Evolutionary conservation across 2,113 vertebrate genomes (phyloP), one percentile per base, ranked within the genome.

Genomic region (Pholis gunnellus): DNA sequence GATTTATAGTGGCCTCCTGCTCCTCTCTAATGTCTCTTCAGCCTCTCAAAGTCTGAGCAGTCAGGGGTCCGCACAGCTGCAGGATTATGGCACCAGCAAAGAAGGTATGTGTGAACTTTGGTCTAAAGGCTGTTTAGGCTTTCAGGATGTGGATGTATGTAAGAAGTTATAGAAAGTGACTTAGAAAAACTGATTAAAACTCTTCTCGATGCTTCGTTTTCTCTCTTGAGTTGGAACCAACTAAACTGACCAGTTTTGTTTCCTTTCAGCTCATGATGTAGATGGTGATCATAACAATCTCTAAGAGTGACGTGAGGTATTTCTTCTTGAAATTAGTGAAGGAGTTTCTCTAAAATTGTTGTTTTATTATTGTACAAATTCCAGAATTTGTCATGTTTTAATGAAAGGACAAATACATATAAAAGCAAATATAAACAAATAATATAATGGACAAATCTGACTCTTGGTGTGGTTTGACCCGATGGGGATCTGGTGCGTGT

Each of bases 31-130:
- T 79, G 85, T 86, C 70, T 56, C 85, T 90, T 90, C 87, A 87
- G 38, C 81, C 31, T 75, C 78, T 88, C 87, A 81, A 74, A 87
- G 86, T 79, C 79, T 83, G 68, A 91, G 86, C 90, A 84, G 72
- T 90, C 88, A 82, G 86, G 78, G 79, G 76, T 92, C 84, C 85
- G 85, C 81, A 66, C 78, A 81, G 61, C 71, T 79, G 57, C 72
- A 81, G 90, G 81, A 91, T 63, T 75, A 94, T 94, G 93, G 91
- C 91, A 92, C 91, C 92, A 78, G 63, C 11, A 67, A 91, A 91
- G 75, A 94, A 91, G 93, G 93, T 94, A 93, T 8, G 88, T 84
- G 56, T 72, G 25, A 25, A 75, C 3, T 27, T 59, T 31, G 20
- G 42, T 57, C 27, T 5, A 13, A 34, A 76, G 3, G 7, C 2